Percentiles rank a stretch among this genome's conserved stretches.
These are phyloP conservation scores for Regulus satrapa DNA, from an alignment of 2,113 vertebrate genomes.

Conservation along the genomic window DNA sequence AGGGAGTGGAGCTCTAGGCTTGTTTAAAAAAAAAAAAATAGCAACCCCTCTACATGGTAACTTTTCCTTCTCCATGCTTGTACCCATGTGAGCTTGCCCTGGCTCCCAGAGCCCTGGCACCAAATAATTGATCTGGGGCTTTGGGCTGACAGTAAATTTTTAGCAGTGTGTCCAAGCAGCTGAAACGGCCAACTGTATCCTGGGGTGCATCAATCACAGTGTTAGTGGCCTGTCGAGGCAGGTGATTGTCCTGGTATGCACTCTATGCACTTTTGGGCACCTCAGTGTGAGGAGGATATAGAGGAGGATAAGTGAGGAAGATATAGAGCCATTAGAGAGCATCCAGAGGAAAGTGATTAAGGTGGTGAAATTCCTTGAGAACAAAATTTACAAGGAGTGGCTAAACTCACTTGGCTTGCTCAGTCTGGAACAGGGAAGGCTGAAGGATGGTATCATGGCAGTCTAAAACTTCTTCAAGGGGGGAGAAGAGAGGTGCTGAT, in stretches of 20 bases:
- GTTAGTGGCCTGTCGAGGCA: fast-evolving
- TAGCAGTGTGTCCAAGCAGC: neutral
- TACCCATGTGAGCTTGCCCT: neutral
- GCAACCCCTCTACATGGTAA: neutral
- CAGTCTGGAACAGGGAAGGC: neutral
- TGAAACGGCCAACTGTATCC: neutral
- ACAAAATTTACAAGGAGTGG: neutral
- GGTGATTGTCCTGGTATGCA: neutral
- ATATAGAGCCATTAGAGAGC: neutral
- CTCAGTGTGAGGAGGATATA: neutral
- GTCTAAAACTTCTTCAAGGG: neutral
- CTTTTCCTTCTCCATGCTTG: fast-evolving
- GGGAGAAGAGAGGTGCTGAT: neutral
- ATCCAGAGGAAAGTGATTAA: neutral
- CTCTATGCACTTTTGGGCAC: neutral
- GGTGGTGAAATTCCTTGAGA: neutral
- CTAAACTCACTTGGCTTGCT: neutral
- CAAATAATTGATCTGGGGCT: neutral
- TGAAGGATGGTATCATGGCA: neutral
- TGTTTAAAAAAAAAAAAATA: neutral
- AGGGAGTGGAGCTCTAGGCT: neutral
- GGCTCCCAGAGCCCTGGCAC: neutral
- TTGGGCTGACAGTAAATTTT: neutral
- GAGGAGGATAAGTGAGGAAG: neutral
- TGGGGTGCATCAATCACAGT: neutral